Conservation (phyloP, 2,797 vertebrate species). For the Oceanodroma leucorhoa region DNA sequence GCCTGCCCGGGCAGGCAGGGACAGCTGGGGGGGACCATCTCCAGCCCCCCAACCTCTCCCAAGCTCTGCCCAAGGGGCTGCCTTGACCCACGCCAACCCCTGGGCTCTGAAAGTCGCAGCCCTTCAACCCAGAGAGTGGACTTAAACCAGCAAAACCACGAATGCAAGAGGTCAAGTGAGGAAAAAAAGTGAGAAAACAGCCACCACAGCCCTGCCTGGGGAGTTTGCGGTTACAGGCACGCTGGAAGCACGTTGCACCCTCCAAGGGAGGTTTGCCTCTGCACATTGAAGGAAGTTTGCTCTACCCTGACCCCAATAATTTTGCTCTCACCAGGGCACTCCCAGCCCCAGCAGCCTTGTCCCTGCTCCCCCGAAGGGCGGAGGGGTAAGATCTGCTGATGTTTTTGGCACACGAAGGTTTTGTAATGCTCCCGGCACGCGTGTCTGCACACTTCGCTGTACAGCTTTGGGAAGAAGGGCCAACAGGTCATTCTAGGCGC, state of each 20-base stretch:
- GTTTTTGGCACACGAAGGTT: not conserved
- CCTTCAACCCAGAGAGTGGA: no score
- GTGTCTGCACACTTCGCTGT: not conserved
- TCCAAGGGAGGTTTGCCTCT: not conserved
- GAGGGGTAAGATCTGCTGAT: no score
- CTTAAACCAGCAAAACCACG: not conserved
- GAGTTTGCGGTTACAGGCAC: fast-evolving
- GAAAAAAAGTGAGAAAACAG: not conserved
- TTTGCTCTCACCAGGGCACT: not conserved
- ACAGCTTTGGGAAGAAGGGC: not conserved
- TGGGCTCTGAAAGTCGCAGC: not conserved
- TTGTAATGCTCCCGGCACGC: not conserved
- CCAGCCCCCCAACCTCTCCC: not conserved
- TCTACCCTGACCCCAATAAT: not conserved
- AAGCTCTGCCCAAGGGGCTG: not conserved
- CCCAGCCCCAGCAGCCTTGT: not conserved
- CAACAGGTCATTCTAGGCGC: not conserved
- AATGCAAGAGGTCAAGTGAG: not conserved
- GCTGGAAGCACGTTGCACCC: not conserved
- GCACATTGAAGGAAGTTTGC: not conserved
- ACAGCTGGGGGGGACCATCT: not conserved
- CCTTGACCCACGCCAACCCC: no score
- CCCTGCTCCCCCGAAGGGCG: not conserved
- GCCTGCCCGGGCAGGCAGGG: not conserved
- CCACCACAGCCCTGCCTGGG: not conserved